phyloP scores from a whole-genome alignment of 2,113 vertebrate genomes.

The Zosterops pallidus region DNA sequence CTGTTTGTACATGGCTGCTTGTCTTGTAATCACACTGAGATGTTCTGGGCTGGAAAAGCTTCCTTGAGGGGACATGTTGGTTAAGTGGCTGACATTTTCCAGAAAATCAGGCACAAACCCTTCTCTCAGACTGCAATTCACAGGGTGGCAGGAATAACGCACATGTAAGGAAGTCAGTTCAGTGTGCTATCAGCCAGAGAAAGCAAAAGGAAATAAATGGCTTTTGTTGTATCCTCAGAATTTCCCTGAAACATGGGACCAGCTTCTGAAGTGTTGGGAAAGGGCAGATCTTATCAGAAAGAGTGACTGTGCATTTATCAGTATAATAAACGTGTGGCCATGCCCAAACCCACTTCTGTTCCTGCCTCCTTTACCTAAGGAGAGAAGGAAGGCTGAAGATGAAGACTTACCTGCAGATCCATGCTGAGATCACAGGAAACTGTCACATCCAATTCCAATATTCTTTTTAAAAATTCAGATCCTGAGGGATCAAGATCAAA shows the following conservation, averaged over 20 bases:
- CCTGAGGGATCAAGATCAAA: neutral
- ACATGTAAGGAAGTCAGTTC: neutral
- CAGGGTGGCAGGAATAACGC: neutral
- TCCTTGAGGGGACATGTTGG: neutral
- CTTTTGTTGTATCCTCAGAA: neutral
- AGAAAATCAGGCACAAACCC: neutral
- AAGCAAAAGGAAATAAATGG: neutral
- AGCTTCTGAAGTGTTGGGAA: neutral
- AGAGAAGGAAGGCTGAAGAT: neutral
- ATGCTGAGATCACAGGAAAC: neutral
- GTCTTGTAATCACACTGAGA: neutral
- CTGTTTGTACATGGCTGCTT: accelerated
- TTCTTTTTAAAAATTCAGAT: neutral
- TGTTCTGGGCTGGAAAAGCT: neutral
- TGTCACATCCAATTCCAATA: neutral
- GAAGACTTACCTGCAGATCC: neutral
- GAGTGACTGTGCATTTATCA: neutral
- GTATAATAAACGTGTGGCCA: neutral
- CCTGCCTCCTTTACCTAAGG: neutral
- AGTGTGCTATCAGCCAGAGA: neutral
- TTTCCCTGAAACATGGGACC: neutral
- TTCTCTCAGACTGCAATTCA: neutral
- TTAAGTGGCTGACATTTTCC: neutral
- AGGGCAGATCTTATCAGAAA: neutral
- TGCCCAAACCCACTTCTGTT: neutral